Base-by-base conservation (phyloP, 2,888 invertebrate genomes). In the Ormyrus nitidulus region DNA sequence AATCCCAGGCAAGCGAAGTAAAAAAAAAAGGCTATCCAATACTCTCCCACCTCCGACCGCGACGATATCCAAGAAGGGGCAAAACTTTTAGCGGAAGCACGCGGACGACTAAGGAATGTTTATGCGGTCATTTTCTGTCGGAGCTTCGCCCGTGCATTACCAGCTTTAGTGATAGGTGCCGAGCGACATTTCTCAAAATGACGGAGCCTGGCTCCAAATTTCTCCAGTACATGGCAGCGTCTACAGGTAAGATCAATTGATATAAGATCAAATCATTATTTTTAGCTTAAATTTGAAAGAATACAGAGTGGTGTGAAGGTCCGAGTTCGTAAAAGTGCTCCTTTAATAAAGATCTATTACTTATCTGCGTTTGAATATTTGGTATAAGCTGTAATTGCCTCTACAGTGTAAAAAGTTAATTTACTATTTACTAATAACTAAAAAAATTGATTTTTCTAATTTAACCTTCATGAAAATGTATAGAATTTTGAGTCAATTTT, bases 161-260 rank as follows among this genome's bases (percentile, higher is more conserved):
- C 54, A n/a, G 54, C 54, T 54, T 10, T n/a, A 54, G 10, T 0
- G 54, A 54, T 54, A 34, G 4, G 34, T 34, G 34, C 34, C 34
- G 4, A 2, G 34, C 34, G 34, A 34, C 19, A 19, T 34, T 34
- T 54, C 48, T 34, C 62, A 19, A 61, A 46, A 78, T 73, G 78
- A 61, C 93, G 93, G 93, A 94, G 91, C 91, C 91, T 83, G 93
- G 93, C 61, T 92, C 93, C 84, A 91, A 92, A 83, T 92, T 92
- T 91, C 91, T 93, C 85, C 94, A 94, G 87, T 94, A 93, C 86
- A 84, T 93, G 87, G 93, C 93, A 85, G 94, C 93, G 73, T 91
- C 92, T 83, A 88, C 93, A 90, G 94, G 94, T 94, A 91, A 2
- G 53, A 5, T 0, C 6, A 0, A 46, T 44, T 34, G 3, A 34